Percentiles rank a stretch among this genome's conserved stretches.
Conservation (phyloP, 2,888 invertebrate species). For the Aspidiotus rigidus region DNA sequence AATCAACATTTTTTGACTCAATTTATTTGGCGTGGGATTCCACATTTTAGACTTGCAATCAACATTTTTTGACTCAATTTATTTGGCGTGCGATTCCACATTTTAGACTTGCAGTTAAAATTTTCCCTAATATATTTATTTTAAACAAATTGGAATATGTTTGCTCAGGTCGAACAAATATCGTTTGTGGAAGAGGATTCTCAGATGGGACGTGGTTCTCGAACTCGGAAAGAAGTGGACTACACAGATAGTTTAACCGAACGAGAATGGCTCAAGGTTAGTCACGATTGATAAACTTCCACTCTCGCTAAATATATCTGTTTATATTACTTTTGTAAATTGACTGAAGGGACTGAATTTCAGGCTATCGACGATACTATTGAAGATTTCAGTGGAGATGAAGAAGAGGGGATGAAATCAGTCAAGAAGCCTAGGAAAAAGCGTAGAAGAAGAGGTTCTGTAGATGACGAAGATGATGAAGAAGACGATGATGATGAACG, state of each 20-base stretch:
- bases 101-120: too few relatives aligned
- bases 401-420: conserved; percentile 51
- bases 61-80: too few relatives aligned
- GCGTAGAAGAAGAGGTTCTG: conserved; percentile 45
- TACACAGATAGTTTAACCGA: conserved; percentile 95
- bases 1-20: too few relatives aligned
- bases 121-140: too few relatives aligned
- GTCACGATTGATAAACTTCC: neutral
- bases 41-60: too few relatives aligned
- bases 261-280: conserved; percentile 85
- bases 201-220: conserved; percentile 81
- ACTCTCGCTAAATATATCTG: neutral
- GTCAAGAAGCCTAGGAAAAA: conserved; percentile 12
- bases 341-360: neutral
- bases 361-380: conserved; percentile 49
- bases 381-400: conserved; percentile 57
- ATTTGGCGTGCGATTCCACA: too few relatives aligned
- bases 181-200: conserved; percentile 59
- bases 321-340: neutral
- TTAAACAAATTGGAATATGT: neutral
- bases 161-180: conserved; percentile 49
- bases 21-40: too few relatives aligned
- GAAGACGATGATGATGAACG: conserved; percentile 27
- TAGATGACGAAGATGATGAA: conserved; percentile 51
- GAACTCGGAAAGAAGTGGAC: conserved; percentile 93